Evolutionary conservation across 1,140 invertebrate genomes (phyloP), one percentile per base, ranked within the genome.

Genomic region (Cheumatopsyche charites): DNA sequence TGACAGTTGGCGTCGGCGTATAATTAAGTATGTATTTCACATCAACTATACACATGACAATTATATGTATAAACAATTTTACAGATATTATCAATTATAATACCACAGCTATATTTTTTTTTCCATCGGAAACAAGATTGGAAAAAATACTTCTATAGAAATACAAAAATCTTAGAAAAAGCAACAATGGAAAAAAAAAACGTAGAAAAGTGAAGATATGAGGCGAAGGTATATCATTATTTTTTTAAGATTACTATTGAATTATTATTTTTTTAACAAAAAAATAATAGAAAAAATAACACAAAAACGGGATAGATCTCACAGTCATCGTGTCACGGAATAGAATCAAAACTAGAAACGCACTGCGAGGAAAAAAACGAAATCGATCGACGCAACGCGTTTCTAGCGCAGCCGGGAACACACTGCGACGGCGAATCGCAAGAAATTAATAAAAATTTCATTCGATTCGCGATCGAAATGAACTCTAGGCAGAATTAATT

Each of bases 11-110:
- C 55, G 19, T 25, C 23, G 29, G 17, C 23, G 55, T 25, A 58
- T 58, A 58, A 58, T 58, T 58, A n/a, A n/a, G n/a, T n/a, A n/a
- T n/a, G n/a, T n/a, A 58, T 25, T 58, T 26, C 55, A 58, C 55
- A 58, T 58, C 55, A 58, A 58, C 55, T 58, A 58, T 58, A 58
- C 55, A 58, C 55, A 58, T 58, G 55, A 58, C 55, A 58, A 58
- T 58, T 25, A 58, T n/a, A n/a, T 36, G 29, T 52, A 52, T 58
- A 58, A 58, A 58, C 55, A 58, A 58, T 25, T 58, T 25, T 58
- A 58, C 55, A 58, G 23, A 58, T 58, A 58, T 21, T 58, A 58
- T 58, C 21, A 21, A 15, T 21, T 58, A 25, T 58, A 58, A 36
- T 36, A 36, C 29, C 29, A 36, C 29, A 36, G 29, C 29, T 4